Evolutionary conservation across 2,888 invertebrate genomes (phyloP).

Genomic region (Apoda limacodes): DNA sequence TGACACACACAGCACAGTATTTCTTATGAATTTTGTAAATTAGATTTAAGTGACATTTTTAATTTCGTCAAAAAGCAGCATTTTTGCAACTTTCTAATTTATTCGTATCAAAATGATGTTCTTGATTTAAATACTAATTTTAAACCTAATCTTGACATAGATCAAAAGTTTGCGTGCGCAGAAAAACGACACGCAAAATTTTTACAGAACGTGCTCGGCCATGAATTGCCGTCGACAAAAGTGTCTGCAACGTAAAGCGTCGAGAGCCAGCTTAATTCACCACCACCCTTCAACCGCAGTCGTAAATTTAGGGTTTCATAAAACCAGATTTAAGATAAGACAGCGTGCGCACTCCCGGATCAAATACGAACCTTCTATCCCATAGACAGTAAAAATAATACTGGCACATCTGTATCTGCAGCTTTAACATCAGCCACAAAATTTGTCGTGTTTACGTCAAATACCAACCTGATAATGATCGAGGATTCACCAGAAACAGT

Average conservation of each 20-base stretch:
- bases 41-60: too few species aligned
- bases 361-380: constrained; percentile 59
- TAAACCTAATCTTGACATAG: too few species aligned
- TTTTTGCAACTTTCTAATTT: too few species aligned
- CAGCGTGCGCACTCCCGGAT: constrained; percentile 67
- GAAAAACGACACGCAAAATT: constrained; percentile 61
- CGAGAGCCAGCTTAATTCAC: constrained; percentile 60
- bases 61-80: too few species aligned
- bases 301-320: constrained; percentile 72
- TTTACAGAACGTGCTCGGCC: constrained; percentile 59
- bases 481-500: constrained; percentile 47
- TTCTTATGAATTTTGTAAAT: too few species aligned
- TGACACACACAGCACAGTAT: too few species aligned
- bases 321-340: constrained; percentile 70
- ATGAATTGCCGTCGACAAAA: constrained; percentile 64
- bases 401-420: constrained; percentile 62
- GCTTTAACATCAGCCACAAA: constrained; percentile 46
- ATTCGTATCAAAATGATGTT: too few species aligned
- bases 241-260: constrained; percentile 55
- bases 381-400: constrained; percentile 63
- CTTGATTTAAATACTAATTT: too few species aligned
- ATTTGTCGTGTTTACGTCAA: constrained; percentile 68
- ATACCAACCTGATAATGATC: constrained; percentile 60
- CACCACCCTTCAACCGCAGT: constrained; percentile 63
- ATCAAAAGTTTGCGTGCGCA: too few species aligned